Conservation (phyloP, 2,888 invertebrate species). For the Laothoe populi region DNA sequence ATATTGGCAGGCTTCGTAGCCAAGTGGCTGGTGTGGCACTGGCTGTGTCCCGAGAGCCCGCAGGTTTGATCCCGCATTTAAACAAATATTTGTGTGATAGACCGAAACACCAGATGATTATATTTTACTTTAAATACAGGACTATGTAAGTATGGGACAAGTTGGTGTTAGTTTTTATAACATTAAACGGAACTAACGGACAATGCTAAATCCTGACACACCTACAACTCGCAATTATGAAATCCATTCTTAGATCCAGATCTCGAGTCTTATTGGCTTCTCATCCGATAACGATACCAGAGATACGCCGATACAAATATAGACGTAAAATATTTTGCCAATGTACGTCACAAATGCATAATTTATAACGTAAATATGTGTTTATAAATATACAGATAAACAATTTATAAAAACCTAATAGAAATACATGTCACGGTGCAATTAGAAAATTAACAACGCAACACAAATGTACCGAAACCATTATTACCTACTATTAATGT, state of each 20-base stretch:
- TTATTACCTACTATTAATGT: not conserved
- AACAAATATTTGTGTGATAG: too few relatives aligned
- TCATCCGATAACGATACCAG: not conserved
- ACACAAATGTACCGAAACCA: not conserved
- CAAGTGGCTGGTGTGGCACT: too few relatives aligned
- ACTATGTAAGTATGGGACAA: too few relatives aligned
- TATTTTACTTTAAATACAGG: too few relatives aligned
- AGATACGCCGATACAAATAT: not conserved
- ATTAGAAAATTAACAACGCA: constrained; percentile 8
- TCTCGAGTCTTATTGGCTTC: not conserved
- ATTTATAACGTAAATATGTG: too few relatives aligned
- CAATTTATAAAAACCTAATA: not conserved
- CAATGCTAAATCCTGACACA: not conserved
- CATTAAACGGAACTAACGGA: too few relatives aligned
- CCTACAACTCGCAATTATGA: not conserved
- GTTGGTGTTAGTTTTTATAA: too few relatives aligned
- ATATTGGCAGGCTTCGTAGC: too few relatives aligned
- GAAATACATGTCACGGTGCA: not conserved
- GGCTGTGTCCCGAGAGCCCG: too few relatives aligned
- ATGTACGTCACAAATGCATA: constrained; percentile 16
- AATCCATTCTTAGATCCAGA: not conserved
- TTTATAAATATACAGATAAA: constrained; percentile 3
- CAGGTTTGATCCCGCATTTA: too few relatives aligned
- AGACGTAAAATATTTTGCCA: constrained; percentile 10
- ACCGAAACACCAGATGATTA: too few relatives aligned